Percentiles rank a stretch among this genome's conserved stretches.
phyloP scores from a whole-genome alignment of 2,113 vertebrate genomes.

The Cephalophus harveyi region DNA sequence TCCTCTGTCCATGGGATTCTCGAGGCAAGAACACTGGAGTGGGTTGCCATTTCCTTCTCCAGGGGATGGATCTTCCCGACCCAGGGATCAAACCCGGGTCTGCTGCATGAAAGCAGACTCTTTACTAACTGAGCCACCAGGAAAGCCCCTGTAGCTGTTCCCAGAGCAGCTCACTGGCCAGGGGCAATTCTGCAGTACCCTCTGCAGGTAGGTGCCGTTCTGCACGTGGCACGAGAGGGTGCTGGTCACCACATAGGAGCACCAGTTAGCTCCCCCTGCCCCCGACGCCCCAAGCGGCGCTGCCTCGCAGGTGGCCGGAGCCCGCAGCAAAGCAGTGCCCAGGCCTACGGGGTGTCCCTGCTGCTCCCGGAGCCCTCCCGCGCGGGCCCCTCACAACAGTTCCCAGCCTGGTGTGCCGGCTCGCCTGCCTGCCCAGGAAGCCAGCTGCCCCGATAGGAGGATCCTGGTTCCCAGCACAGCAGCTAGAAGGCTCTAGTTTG shows the following conservation, averaged over 20 bases:
- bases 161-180: conserved; percentile 92
- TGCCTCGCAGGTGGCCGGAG: not conserved
- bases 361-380: not conserved
- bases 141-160: conserved; percentile 75
- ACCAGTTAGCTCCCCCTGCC: conserved; percentile 84
- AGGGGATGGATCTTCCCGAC: not conserved
- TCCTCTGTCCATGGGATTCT: not conserved
- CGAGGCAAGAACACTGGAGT: not conserved
- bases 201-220: conserved; percentile 93
- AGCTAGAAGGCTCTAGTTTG: not conserved
- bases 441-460: accelerated
- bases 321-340: accelerated
- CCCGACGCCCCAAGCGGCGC: accelerated
- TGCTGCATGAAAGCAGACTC: not conserved
- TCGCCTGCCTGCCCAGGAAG: not conserved
- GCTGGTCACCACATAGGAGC: conserved; percentile 90
- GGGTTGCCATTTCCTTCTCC: not conserved
- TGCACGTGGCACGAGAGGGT: conserved; percentile 93
- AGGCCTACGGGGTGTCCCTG: not conserved
- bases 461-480: not conserved
- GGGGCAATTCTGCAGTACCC: conserved; percentile 92
- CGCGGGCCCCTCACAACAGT: accelerated
- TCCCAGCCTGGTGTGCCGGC: not conserved
- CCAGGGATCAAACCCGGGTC: not conserved
- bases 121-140: not conserved